Evolutionary conservation across 2,888 invertebrate genomes (phyloP).

Genomic region (Minunthozetes semirufus): DNA sequence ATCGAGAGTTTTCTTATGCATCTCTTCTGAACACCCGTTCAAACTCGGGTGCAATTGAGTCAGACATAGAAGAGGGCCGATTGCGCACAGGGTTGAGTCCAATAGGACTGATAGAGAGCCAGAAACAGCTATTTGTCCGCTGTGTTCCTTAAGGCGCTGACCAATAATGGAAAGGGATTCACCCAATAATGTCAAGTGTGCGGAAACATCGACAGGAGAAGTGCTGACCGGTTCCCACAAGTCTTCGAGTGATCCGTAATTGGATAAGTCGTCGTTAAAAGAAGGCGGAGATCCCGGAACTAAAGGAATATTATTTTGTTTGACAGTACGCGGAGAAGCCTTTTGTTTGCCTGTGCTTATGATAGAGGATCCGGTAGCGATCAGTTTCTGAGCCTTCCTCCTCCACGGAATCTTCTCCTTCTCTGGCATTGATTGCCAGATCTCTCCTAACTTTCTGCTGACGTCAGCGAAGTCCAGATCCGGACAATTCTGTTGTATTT

Average conservation of each 20-base stretch:
- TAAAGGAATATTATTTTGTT: neutral
- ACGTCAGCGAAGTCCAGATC: constrained; percentile 66
- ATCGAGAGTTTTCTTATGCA: constrained; percentile 65
- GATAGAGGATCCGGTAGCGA: constrained; percentile 52
- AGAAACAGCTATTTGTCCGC: constrained; percentile 90
- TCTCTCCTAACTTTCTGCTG: constrained; percentile 74
- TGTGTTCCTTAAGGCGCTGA: constrained; percentile 82
- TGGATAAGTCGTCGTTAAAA: neutral
- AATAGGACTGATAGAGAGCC: constrained; percentile 86
- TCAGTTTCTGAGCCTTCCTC: constrained; percentile 66
- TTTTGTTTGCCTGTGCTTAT: constrained; percentile 49
- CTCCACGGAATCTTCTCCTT: constrained; percentile 57
- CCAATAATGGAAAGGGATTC: constrained; percentile 91
- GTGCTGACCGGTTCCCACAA: constrained; percentile 60
- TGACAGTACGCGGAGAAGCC: neutral
- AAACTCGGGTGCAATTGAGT: constrained; percentile 73
- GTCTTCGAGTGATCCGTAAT: constrained; percentile 3
- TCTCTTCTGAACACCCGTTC: constrained; percentile 59
- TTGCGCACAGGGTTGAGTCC: constrained; percentile 82
- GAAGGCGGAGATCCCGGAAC: neutral
- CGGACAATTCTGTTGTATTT: constrained; percentile 50
- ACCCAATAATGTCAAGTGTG: constrained; percentile 81
- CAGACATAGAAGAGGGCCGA: constrained; percentile 78
- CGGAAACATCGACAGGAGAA: constrained; percentile 79
- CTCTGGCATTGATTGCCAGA: constrained; percentile 71